phyloP scores from a whole-genome alignment of 2,113 vertebrate genomes.

The Aldabrachelys gigantea region DNA sequence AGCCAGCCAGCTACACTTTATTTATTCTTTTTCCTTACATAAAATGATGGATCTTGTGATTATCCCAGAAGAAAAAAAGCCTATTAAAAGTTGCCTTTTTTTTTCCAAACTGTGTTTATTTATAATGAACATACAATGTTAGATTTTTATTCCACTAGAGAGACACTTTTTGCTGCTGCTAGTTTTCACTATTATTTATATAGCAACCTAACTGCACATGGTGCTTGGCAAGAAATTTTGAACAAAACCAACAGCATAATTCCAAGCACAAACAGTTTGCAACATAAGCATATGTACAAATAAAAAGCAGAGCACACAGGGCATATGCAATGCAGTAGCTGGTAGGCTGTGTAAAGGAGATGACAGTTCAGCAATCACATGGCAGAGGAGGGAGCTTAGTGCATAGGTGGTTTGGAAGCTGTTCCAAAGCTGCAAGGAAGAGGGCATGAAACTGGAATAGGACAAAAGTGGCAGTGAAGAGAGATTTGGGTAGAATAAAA shows the following conservation, averaged over 20 bases:
- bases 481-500: neutral
- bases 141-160: neutral
- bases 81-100: neutral
- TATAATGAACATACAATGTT: neutral
- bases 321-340: neutral
- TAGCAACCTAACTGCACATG: neutral
- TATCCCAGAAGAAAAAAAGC: neutral
- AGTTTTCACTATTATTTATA: neutral
- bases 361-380: neutral
- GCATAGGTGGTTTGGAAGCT: neutral
- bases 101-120: neutral
- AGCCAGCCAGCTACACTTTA: neutral
- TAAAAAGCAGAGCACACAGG: neutral
- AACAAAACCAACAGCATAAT: neutral
- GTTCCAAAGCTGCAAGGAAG: neutral
- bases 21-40: neutral
- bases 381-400: neutral
- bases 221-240: neutral
- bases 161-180: neutral
- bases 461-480: neutral
- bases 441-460: neutral
- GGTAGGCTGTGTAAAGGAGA: neutral
- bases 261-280: neutral
- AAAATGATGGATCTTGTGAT: neutral
- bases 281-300: neutral